Percentiles rank a stretch among this genome's conserved stretches.
Evolutionary conservation across 2,113 vertebrate species (phyloP).

Genomic region (Cairina moschata): DNA sequence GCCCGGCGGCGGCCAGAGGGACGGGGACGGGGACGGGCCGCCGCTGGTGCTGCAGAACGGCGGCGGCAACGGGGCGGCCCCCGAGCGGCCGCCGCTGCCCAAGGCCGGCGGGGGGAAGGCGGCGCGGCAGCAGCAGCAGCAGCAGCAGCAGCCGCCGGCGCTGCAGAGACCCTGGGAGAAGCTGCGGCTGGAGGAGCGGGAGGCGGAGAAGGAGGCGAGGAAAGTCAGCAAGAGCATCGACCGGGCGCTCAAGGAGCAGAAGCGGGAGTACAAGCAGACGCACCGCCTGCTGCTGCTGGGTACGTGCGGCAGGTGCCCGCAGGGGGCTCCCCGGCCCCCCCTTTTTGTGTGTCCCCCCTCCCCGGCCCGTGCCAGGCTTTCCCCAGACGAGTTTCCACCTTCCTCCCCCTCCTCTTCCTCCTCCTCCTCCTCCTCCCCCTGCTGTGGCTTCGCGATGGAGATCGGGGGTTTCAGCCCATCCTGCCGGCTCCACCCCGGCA

Average conservation of each 20-base stretch:
- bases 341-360: slow-evolving; percentile 26
- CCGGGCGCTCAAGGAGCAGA: slow-evolving; percentile 89
- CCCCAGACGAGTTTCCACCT: slow-evolving; percentile 21
- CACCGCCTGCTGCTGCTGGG: slow-evolving; percentile 93
- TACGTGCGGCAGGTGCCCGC: slow-evolving; percentile 76
- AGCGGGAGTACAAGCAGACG: slow-evolving; percentile 92
- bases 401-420: not conserved
- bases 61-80: slow-evolving; percentile 71
- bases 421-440: not conserved
- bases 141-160: slow-evolving; percentile 74
- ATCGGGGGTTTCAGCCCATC: not conserved
- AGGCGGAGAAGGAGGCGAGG: slow-evolving; percentile 91
- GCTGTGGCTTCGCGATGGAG: not conserved
- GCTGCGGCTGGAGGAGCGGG: slow-evolving; percentile 89
- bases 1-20: slow-evolving; percentile 48
- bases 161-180: slow-evolving; percentile 86
- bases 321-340: not conserved
- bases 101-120: slow-evolving; percentile 54
- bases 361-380: not conserved
- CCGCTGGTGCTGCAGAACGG: slow-evolving; percentile 79
- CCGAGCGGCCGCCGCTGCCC: slow-evolving; percentile 69
- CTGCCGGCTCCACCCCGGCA: slow-evolving; percentile 34
- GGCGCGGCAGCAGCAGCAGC: slow-evolving; percentile 24
- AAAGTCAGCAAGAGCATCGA: slow-evolving; percentile 93
- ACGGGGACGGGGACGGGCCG: slow-evolving; percentile 73